Evolutionary conservation across 1,140 invertebrate genomes (phyloP).

Genomic region (Platorchestia sp.): DNA sequence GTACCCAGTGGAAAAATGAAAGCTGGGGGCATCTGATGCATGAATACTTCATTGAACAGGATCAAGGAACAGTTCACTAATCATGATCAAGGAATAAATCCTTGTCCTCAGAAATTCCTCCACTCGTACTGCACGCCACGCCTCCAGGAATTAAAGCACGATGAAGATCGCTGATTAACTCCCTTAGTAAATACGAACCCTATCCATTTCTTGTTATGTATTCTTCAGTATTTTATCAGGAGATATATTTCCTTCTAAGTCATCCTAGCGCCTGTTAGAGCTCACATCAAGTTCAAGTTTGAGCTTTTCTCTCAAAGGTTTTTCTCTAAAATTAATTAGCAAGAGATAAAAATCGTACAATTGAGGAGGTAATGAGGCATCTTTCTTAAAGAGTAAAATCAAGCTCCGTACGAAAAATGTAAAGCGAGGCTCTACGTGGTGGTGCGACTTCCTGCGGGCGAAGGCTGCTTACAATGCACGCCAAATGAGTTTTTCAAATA

Average conservation of each 20-base stretch:
- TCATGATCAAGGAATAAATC: too few species aligned
- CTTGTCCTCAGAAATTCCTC: neutral
- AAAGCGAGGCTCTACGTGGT: neutral
- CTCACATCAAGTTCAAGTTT: too few species aligned
- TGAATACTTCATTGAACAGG: neutral
- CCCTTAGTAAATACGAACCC: too few species aligned
- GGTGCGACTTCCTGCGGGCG: neutral
- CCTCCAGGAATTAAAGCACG: too few species aligned
- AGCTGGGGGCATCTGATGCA: neutral
- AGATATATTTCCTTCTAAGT: neutral
- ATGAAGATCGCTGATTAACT: too few species aligned
- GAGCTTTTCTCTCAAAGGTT: too few species aligned
- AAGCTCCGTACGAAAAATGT: neutral
- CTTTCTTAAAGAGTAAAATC: neutral
- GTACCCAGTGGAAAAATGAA: neutral
- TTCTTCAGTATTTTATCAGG: neutral
- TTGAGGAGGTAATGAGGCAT: neutral
- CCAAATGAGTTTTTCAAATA: constrained; percentile 32
- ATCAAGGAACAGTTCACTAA: too few species aligned
- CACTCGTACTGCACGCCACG: too few species aligned
- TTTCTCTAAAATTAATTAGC: neutral
- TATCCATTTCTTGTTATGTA: too few species aligned
- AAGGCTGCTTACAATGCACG: neutral
- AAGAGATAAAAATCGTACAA: neutral
- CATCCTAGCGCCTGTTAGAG: too few species aligned